Evolutionary conservation across 2,888 invertebrate genomes (phyloP), one percentile per base, ranked within the genome.

Genomic region (Papilio demoleus): DNA sequence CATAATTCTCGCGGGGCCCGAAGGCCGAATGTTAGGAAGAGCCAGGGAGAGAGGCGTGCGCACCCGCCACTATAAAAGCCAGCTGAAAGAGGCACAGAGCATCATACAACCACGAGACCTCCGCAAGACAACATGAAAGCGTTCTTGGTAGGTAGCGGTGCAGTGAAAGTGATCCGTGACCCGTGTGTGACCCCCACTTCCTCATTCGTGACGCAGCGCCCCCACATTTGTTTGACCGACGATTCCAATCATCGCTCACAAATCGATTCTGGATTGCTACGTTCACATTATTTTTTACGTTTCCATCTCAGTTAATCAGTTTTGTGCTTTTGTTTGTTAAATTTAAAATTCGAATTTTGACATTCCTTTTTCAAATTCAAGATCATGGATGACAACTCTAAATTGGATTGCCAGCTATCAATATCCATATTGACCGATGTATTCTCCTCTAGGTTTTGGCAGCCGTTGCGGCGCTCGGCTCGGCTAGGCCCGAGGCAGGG

Each of bases 401-500:
- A 60, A 27, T n/a, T 42, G 31, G 11, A 50, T 40, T 27, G 38
- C 19, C 3, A 50, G 9, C 19, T 27, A 47, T 12, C 12, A 14
- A 47, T 38, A 66, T 4, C 27, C 3, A 11, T 17, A 68, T 38
- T 70, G 65, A 65, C 40, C 4, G 38, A 22, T 50, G 22, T 62
- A 36, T 83, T 81, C 77, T 82, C 76, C 76, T 75, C 78, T 85
- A 92, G 92, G 92, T 92, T 86, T 86, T 92, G 79, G 92, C 92
- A 79, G 93, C 92, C 86, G 90, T 94, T 74, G 88, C 93, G 87
- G 93, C 93, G 69, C 87, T 93, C 83, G 93, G 93, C 81, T 92
- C 93, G 82, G 94, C 93, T 68, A 89, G 93, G 71, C 94, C 94
- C 82, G 94, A 94, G 85, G 94, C 94, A 80, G 94, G 94, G 78